Evolutionary conservation across 2,797 vertebrate species (phyloP).

Genomic region (Pampus argenteus): DNA sequence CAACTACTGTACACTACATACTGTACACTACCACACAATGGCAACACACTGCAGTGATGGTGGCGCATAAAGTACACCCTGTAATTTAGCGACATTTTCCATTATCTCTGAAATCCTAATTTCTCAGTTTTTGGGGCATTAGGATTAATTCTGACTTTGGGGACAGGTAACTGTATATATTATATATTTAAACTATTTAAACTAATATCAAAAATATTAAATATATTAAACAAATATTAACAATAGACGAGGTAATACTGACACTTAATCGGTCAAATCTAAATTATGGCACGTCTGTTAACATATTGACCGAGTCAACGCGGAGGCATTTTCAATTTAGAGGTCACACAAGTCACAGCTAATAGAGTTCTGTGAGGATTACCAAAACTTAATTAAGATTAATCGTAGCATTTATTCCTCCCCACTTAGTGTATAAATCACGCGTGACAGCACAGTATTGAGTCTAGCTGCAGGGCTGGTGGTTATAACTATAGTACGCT

Average conservation of each 20-base stretch:
- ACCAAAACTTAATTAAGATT: slow-evolving; percentile 77
- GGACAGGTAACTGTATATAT: neutral
- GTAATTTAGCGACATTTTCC: neutral
- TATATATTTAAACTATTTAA: no score
- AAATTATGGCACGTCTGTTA: slow-evolving; percentile 16
- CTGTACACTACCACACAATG: no score
- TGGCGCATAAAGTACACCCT: neutral
- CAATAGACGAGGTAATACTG: neutral
- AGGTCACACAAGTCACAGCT: slow-evolving; percentile 64
- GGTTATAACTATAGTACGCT: slow-evolving; percentile 52
- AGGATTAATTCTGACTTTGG: neutral
- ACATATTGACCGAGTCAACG: slow-evolving; percentile 35
- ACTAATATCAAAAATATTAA: neutral
- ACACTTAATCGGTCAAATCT: slow-evolving; percentile 11
- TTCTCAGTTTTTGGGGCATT: neutral
- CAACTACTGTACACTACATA: neutral
- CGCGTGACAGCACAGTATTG: slow-evolving; percentile 74
- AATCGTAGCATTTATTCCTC: slow-evolving; percentile 75
- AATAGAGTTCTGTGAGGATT: slow-evolving; percentile 71
- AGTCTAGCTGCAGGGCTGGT: slow-evolving; percentile 53
- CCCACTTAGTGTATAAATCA: slow-evolving; percentile 75
- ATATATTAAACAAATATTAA: neutral
- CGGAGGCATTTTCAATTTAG: slow-evolving; percentile 56
- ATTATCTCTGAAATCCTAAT: neutral
- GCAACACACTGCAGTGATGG: neutral